Evolutionary conservation across 1,140 invertebrate genomes (phyloP), one percentile per base, ranked within the genome.

Genomic region (Spodoptera litura): DNA sequence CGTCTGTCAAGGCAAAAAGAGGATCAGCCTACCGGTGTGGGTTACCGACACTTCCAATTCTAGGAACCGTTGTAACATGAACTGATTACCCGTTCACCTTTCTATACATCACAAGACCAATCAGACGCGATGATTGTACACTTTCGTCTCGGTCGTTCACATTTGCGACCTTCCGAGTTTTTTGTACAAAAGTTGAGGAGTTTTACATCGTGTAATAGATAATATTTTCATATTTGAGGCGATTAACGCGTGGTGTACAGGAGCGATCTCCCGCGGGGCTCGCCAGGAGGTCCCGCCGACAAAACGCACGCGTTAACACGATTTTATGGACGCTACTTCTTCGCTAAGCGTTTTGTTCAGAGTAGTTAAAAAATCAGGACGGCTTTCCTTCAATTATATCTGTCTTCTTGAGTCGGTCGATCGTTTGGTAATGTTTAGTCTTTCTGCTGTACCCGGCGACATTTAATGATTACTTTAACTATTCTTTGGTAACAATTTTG

Each of bases 141-240:
- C 61, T 77, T 77, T 77, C 74, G 53, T 77, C 62, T 49, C 61
- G 74, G 74, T 66, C 74, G 61, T 66, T 77, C 74, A 77, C 74
- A 68, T 66, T 77, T 56, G 74, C 74, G 62, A 77, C 31, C 52
- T 68, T 66, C 61, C 49, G 13, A 62, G 27, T 55, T 56, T 35
- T 78, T 51, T 52, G 31, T 44, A 68, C 27, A 68, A 77, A 77
- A 66, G 12, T 77, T 77, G 31, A 55, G 27, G 52, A 66, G 61
- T 77, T 77, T 77, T 77, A 77, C 61, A 87, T 78, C 79, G 75
- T 84, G 81, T 87, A 75, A 87, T 85, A 79, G 78, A 83, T 80
- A 86, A 89, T 87, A 86, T 91, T 89, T 89, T 86, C 81, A 86
- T 86, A 87, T 89, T 91, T 86, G 78, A 87, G 81, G 81, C 85